These are phyloP conservation scores for Amniataba percoides DNA, from an alignment of 2,797 vertebrate species.

Conservation along the genomic window DNA sequence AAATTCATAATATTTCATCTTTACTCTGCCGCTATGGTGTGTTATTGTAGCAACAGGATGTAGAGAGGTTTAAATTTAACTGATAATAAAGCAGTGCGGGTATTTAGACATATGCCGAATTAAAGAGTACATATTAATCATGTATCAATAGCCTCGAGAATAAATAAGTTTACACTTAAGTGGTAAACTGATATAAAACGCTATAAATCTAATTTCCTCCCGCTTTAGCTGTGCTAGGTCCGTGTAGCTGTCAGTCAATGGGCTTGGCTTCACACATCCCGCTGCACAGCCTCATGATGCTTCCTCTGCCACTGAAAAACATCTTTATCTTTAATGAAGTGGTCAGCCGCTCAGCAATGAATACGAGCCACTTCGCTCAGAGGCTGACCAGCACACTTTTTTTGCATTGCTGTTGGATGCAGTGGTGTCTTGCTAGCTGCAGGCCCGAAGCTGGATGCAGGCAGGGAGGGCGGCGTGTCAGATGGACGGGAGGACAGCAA, in stretches of 20 bases:
- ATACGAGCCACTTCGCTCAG: slow-evolving; percentile 7
- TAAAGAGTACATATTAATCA: not conserved
- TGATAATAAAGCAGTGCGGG: not conserved
- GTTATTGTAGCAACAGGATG: not conserved
- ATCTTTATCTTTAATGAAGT: not conserved
- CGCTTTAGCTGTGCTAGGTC: slow-evolving; percentile 24
- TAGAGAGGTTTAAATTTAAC: not conserved
- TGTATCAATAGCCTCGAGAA: fast-evolving
- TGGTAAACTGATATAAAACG: not conserved
- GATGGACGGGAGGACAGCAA: not conserved
- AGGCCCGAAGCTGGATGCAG: slow-evolving; percentile 58
- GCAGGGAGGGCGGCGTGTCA: not conserved
- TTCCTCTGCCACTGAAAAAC: not conserved
- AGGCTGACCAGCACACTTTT: not conserved
- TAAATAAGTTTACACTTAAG: not conserved
- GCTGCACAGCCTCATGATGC: not conserved
- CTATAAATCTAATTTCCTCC: not conserved
- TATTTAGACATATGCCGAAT: slow-evolving; percentile 9
- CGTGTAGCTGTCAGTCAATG: slow-evolving; percentile 44
- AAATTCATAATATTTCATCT: not conserved
- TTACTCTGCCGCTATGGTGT: not conserved
- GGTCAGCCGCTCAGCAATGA: not conserved
- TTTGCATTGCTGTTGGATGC: slow-evolving; percentile 14
- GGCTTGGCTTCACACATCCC: slow-evolving; percentile 26
- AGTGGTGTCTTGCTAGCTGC: slow-evolving; percentile 45